Evolutionary conservation across 2,797 vertebrate genomes (phyloP).

Genomic region (Chromis chromis): DNA sequence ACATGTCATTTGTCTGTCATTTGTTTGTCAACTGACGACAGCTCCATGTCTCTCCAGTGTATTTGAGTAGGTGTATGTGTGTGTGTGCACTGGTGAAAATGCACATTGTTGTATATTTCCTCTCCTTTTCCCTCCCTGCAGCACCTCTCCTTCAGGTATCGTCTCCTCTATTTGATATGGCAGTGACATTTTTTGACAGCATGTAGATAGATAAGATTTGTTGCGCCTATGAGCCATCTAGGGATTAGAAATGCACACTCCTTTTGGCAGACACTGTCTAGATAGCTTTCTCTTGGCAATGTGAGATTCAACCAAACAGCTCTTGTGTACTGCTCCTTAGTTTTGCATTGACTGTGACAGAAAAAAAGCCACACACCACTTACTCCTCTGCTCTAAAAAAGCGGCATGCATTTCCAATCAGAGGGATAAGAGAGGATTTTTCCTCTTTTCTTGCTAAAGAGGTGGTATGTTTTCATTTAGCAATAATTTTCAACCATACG

Average conservation of each 20-base stretch:
- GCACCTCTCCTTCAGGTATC: constrained; percentile 83
- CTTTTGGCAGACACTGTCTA: constrained; percentile 80
- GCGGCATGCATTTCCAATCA: constrained; percentile 63
- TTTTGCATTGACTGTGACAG: constrained; percentile 77
- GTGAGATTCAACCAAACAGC: constrained; percentile 79
- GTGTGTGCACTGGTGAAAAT: constrained; percentile 56
- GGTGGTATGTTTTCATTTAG: constrained; percentile 26
- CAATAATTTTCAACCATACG: constrained; percentile 29
- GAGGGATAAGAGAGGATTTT: constrained; percentile 19
- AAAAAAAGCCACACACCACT: constrained; percentile 67
- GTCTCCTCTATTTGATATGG: constrained; percentile 82
- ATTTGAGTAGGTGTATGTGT: constrained; percentile 63
- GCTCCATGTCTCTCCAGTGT: constrained; percentile 78
- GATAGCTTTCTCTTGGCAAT: constrained; percentile 83
- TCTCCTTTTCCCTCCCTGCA: constrained; percentile 65
- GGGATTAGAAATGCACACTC: constrained; percentile 83
- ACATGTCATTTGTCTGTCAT: constrained; percentile 89
- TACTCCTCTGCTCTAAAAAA: constrained; percentile 47
- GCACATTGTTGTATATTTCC: constrained; percentile 75
- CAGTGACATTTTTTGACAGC: constrained; percentile 86
- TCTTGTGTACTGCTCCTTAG: constrained; percentile 77
- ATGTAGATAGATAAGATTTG: constrained; percentile 87
- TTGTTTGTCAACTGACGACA: constrained; percentile 86
- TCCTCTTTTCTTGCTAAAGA: constrained; percentile 8
- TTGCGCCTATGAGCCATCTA: constrained; percentile 81